Base-by-base conservation (phyloP, 2,113 vertebrate species). In the Cyprinodon brontotheroides region DNA sequence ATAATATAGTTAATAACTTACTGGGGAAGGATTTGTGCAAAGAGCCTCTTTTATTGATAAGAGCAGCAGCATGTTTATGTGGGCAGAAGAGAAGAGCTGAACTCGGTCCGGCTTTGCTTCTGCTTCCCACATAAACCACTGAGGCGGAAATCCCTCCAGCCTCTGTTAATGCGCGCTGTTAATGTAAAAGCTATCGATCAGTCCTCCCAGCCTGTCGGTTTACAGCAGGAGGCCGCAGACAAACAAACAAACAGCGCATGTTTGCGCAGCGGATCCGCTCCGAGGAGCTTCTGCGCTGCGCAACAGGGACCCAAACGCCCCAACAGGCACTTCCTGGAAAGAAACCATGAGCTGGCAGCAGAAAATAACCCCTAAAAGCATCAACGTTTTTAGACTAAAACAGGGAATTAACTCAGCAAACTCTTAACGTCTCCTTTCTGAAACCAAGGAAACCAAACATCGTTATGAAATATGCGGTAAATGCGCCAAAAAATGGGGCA, bases 151-250 rank as follows among this genome's bases (percentile, higher is more conserved):
- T 8, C 65, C 70, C 65, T 70, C n/a, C 61, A 20, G 82, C 40
- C 63, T 13, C 75, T 45, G 83, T 86, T 88, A 89, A 91, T 84
- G 89, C 82, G 71, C 20, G 43, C 68, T 74, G 72, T 57, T 89
- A 90, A 92, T 89, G 91, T 87, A 70, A 43, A 40, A 72, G 0
- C 11, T 57, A 92, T 93, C 20, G 92, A 93, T 86, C 89, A 4
- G 48, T 36, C 41, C 62, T 62, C 37, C 68, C 45, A 37, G 63
- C 60, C 70, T 86, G 75, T 87, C 70, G 67, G 47, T 86, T 77
- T 75, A 78, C 81, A 78, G 68, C 68, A 40, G 20, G 5, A n/a
- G 72, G 37, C 67, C 67, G 50, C 50, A 57, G 50, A 70, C 48
- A 68, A 50, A 63, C 75, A 67, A 89, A 83, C 80, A 59, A 40